These are phyloP conservation scores for Lucinisca nassula DNA, from an alignment of 2,888 invertebrate genomes.

Conservation along the genomic window DNA sequence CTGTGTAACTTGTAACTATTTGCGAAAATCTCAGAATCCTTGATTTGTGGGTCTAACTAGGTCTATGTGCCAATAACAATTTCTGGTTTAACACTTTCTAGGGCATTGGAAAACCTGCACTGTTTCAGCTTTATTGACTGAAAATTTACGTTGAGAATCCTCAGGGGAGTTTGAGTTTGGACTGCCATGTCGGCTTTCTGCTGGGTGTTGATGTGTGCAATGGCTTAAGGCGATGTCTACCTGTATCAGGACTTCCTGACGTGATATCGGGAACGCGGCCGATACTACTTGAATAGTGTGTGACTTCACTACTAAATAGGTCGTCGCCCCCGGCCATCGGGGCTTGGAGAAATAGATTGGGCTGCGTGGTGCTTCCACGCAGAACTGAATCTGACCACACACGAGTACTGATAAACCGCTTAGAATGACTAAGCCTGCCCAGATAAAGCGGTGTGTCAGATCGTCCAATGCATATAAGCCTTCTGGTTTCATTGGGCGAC, in stretches of 20 bases:
- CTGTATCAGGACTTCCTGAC: not conserved
- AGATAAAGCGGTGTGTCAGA: too few relatives aligned
- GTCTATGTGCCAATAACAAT: conserved; percentile 17
- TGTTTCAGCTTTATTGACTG: conserved; percentile 12
- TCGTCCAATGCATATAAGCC: too few relatives aligned
- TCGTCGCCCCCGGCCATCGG: too few relatives aligned
- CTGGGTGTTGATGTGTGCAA: conserved; percentile 6
- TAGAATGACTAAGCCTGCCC: too few relatives aligned
- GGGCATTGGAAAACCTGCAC: not conserved
- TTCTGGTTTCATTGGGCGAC: too few relatives aligned
- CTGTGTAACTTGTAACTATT: not conserved
- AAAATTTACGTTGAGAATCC: conserved; percentile 16
- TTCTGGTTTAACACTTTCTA: conserved; percentile 11
- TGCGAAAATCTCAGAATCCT: conserved; percentile 4
- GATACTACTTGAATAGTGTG: not conserved
- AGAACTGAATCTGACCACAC: too few relatives aligned
- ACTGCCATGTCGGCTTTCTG: not conserved
- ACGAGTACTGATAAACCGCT: too few relatives aligned
- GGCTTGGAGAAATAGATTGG: too few relatives aligned
- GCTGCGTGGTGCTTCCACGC: too few relatives aligned
- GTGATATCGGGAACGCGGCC: not conserved
- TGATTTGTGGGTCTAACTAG: not conserved
- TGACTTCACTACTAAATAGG: not conserved
- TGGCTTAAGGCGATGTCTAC: not conserved
- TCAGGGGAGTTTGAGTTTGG: not conserved